Conservation (phyloP, 2,113 vertebrate species). For the Chitala chitala region DNA sequence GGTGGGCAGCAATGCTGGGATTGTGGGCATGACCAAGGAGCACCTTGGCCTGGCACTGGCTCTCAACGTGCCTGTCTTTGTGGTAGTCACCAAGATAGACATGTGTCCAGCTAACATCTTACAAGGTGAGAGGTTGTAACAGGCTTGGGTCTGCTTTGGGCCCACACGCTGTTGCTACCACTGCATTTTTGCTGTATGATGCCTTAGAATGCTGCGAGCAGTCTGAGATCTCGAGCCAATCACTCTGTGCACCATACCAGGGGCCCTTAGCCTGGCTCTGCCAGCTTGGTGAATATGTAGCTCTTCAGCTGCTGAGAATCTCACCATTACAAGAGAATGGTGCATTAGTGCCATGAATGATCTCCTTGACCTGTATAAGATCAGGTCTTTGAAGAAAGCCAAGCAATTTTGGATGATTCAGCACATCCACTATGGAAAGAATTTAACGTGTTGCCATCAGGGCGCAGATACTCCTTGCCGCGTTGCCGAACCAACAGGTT, state of each 20-base stretch:
- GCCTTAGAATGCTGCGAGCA: too few species aligned
- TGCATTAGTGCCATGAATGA: background rate
- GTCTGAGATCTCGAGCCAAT: too few species aligned
- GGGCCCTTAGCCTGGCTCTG: background rate
- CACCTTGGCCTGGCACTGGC: slow-evolving; percentile 87
- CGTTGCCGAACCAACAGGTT: too few species aligned
- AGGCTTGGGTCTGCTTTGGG: too few species aligned
- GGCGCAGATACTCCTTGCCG: too few species aligned
- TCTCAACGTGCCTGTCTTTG: slow-evolving; percentile 88
- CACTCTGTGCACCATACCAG: background rate
- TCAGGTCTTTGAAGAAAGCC: background rate
- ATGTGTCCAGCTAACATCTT: slow-evolving; percentile 95
- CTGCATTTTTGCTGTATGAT: too few species aligned
- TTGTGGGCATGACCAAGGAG: slow-evolving; percentile 95
- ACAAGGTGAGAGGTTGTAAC: slow-evolving; percentile 77
- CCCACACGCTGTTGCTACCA: too few species aligned
- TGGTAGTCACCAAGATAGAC: slow-evolving; percentile 95
- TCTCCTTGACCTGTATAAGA: background rate
- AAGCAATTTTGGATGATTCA: too few species aligned
- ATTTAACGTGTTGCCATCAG: too few species aligned
- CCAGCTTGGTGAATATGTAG: background rate
- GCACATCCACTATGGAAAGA: too few species aligned
- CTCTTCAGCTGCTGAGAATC: background rate
- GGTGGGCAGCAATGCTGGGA: slow-evolving; percentile 94
- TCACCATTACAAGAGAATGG: background rate